Conservation (phyloP, 2,888 invertebrate species). For the Limnephilus rhombicus region DNA sequence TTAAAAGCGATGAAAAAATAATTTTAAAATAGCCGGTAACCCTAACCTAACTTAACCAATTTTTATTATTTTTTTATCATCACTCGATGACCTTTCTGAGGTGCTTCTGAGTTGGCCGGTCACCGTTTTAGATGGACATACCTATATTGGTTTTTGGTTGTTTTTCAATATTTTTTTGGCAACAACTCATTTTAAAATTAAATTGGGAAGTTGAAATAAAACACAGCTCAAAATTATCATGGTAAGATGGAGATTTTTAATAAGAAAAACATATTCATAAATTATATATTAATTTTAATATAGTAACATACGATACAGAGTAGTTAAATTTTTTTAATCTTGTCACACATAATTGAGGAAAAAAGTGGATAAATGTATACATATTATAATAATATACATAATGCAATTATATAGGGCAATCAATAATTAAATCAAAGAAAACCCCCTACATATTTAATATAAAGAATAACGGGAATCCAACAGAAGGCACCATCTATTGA, state of each 20-base stretch:
- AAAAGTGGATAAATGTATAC: conserved; percentile 15
- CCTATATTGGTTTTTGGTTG: no score
- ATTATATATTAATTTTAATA: conserved; percentile 51
- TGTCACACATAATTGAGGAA: conserved; percentile 39
- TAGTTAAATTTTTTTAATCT: conserved; percentile 36
- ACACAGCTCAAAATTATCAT: conserved; percentile 22
- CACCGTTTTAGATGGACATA: no score
- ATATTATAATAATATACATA: conserved; percentile 29
- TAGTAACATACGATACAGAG: conserved; percentile 45
- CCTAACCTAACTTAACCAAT: no score
- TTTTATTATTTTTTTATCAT: no score
- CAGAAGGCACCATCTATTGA: background rate
- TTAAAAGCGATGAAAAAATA: no score
- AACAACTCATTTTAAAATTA: background rate
- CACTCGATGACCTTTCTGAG: no score
- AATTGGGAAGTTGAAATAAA: background rate
- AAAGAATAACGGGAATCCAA: conserved; percentile 15
- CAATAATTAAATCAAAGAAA: background rate
- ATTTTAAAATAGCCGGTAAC: no score
- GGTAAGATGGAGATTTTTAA: conserved; percentile 46
- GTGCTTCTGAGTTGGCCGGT: no score
- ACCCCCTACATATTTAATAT: background rate
- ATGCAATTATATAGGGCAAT: background rate
- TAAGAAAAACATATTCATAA: conserved; percentile 50
- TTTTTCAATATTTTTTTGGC: no score